Conservation (phyloP, 2,797 vertebrate genomes). For the Dermochelys coriacea region DNA sequence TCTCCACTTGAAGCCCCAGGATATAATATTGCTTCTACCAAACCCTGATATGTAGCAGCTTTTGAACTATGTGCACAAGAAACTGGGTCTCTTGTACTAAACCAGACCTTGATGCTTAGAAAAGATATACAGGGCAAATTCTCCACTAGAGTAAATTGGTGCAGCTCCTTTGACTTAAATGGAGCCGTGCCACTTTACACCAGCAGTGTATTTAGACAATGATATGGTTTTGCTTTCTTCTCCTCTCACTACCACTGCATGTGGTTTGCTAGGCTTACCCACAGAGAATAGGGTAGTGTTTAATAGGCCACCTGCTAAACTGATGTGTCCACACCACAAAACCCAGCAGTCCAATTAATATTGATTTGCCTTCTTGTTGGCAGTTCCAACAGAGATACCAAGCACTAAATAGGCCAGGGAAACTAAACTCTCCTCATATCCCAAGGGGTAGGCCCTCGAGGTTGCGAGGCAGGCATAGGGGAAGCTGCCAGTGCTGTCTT, state of each 20-base stretch:
- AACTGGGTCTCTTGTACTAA: constrained; percentile 28
- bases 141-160: not conserved
- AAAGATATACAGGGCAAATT: not conserved
- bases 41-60: not conserved
- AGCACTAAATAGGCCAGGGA: not conserved
- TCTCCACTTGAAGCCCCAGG: not conserved
- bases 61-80: constrained; percentile 25
- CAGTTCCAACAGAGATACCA: not conserved
- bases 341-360: not conserved
- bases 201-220: not conserved
- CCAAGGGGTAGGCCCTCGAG: not conserved
- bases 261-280: not conserved
- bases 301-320: not conserved
- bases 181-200: not conserved
- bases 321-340: not conserved
- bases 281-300: not conserved
- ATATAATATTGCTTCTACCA: not conserved
- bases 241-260: not conserved
- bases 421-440: not conserved
- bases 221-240: not conserved
- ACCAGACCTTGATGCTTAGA: not conserved
- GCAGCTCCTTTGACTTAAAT: not conserved
- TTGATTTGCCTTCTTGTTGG: not conserved
- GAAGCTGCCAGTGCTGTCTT: not conserved
- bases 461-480: not conserved